These are phyloP conservation scores for Paracanthobrama guichenoti DNA, from an alignment of 2,113 vertebrate genomes.

Conservation along the genomic window DNA sequence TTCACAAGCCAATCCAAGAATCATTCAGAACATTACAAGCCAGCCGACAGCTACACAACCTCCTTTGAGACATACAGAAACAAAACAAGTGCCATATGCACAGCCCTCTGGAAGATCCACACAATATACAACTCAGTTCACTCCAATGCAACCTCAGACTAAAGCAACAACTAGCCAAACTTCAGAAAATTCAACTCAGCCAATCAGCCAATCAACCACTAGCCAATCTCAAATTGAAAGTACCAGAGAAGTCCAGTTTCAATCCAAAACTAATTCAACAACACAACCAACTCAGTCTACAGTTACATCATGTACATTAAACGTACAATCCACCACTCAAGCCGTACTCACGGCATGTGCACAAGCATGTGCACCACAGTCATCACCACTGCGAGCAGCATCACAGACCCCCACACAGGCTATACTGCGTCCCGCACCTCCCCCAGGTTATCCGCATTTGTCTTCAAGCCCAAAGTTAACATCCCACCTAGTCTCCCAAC, in stretches of 20 bases:
- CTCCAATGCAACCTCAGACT: conserved; percentile 20
- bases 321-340: conserved; percentile 31
- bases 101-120: conserved; percentile 14
- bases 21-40: conserved; percentile 33
- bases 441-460: neutral
- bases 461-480: conserved; percentile 55
- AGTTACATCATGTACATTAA: conserved; percentile 4
- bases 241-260: conserved; percentile 18
- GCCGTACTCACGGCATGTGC: neutral
- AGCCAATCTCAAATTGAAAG: conserved; percentile 41
- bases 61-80: neutral
- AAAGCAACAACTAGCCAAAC: neutral
- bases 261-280: neutral
- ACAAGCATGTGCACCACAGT: conserved; percentile 29
- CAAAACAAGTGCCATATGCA: conserved; percentile 14
- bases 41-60: conserved; percentile 7
- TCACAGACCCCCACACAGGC: conserved; percentile 51
- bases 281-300: conserved; percentile 31
- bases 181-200: conserved; percentile 40
- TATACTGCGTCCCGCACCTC: neutral
- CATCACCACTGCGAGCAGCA: conserved; percentile 30
- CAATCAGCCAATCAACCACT: too few relatives aligned
- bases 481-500: conserved; percentile 49
- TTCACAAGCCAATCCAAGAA: conserved; percentile 30
- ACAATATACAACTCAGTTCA: conserved; percentile 29